These are phyloP conservation scores for Drosophila auraria DNA, from an alignment of 1,140 invertebrate genomes.

Conservation along the genomic window DNA sequence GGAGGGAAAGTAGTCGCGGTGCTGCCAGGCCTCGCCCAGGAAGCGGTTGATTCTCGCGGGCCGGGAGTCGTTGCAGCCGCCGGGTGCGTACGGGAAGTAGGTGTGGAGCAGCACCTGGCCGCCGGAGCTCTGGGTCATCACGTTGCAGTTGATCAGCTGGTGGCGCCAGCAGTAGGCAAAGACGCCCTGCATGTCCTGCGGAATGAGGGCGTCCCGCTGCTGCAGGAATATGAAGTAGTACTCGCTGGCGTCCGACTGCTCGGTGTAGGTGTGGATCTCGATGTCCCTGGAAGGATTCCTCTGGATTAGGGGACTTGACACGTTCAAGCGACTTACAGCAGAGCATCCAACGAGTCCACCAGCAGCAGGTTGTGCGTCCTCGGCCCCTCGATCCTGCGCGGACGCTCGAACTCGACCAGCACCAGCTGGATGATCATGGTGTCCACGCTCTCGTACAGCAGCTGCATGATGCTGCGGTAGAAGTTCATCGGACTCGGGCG, in stretches of 20 bases:
- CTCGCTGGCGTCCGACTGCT: constrained; percentile 46
- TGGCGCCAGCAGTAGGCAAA: constrained; percentile 69
- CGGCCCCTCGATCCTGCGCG: constrained; percentile 24
- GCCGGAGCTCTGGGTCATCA: constrained; percentile 56
- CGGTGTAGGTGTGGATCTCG: constrained; percentile 51
- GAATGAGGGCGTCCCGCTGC: constrained; percentile 44
- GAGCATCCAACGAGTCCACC: constrained; percentile 59
- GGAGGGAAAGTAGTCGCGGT: constrained; percentile 50
- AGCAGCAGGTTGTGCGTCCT: constrained; percentile 57
- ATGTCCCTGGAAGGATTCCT: constrained; percentile 35
- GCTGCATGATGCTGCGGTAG: constrained; percentile 62
- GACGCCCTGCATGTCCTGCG: constrained; percentile 55
- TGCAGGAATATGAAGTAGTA: constrained; percentile 72
- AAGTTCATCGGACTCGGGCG: constrained; percentile 62
- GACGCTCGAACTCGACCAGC: constrained; percentile 30
- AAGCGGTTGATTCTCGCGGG: constrained; percentile 54
- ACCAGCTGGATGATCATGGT: constrained; percentile 63
- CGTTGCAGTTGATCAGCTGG: constrained; percentile 67
- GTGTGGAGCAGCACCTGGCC: constrained; percentile 60
- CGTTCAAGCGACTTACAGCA: constrained; percentile 6
- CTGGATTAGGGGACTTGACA: no score
- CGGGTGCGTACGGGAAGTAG: constrained; percentile 58
- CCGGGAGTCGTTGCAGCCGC: constrained; percentile 16
- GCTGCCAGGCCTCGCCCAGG: constrained; percentile 33
- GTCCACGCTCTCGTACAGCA: constrained; percentile 66